These are phyloP conservation scores for Eurystomus glaucurus DNA, from an alignment of 2,797 vertebrate species.

Conservation along the genomic window DNA sequence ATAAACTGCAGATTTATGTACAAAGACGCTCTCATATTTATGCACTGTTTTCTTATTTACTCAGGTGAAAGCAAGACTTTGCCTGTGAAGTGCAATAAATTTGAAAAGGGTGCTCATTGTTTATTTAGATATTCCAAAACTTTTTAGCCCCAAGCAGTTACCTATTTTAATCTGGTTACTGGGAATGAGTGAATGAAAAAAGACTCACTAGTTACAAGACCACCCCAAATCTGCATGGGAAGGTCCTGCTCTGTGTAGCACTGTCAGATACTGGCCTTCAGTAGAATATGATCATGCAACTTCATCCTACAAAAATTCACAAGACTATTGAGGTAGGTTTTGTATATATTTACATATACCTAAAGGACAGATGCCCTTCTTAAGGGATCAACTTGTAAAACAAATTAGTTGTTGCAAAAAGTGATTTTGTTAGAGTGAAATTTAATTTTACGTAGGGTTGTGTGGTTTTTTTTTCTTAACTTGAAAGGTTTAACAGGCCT, in stretches of 20 bases:
- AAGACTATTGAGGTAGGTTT: background rate
- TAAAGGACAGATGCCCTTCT: background rate
- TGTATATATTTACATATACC: background rate
- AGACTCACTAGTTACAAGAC: no score
- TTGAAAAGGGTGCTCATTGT: background rate
- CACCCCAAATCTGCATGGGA: background rate
- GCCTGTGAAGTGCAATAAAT: constrained; percentile 46
- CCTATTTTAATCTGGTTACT: background rate
- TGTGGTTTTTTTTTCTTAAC: background rate
- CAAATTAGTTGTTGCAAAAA: background rate
- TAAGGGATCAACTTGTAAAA: background rate
- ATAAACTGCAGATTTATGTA: constrained; percentile 62
- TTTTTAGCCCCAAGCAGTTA: background rate
- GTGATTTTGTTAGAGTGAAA: background rate
- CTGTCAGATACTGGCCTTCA: background rate
- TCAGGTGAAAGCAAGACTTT: constrained; percentile 18
- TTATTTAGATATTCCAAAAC: constrained; percentile 11
- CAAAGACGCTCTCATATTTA: constrained; percentile 25
- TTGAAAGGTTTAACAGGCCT: background rate
- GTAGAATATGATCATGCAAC: rapidly evolving
- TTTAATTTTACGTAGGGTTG: background rate
- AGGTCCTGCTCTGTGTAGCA: background rate
- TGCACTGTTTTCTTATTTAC: constrained; percentile 56
- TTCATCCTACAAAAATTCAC: background rate
- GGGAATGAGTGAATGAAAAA: background rate